A percentile compares a stretch with the other conserved stretches of the same genome.
These are phyloP conservation scores for Pyxicephalus adspersus DNA, from an alignment of 2,113 vertebrate genomes.

Conservation along the genomic window DNA sequence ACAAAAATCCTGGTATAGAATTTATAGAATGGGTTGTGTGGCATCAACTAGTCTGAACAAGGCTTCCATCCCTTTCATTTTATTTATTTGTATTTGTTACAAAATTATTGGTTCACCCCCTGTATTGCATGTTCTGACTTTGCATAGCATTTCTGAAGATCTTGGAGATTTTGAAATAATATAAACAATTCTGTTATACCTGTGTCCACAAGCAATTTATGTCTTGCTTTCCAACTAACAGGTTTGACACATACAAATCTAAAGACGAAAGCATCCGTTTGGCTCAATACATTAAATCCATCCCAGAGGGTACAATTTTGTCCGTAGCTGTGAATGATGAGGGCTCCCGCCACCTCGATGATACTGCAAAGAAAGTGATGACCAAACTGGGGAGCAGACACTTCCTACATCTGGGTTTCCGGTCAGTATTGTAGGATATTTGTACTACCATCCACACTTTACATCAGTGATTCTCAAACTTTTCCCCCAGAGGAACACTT, in stretches of 20 bases:
- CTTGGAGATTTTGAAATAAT: too few species aligned
- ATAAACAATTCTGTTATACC: too few species aligned
- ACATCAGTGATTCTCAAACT: too few species aligned
- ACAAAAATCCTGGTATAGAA: too few species aligned
- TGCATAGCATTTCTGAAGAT: too few species aligned
- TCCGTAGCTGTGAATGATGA: slow-evolving; percentile 92
- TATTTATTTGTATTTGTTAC: background rate
- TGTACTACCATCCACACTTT: too few species aligned
- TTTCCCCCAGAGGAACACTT: too few species aligned
- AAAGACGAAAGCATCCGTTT: slow-evolving; percentile 88
- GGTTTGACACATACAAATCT: slow-evolving; percentile 93
- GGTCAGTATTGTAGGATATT: slow-evolving; percentile 70
- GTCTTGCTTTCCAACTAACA: slow-evolving; percentile 57
- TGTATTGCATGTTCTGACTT: background rate
- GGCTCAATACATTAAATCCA: slow-evolving; percentile 78
- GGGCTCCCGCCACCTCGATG: slow-evolving; percentile 91
- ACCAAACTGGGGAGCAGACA: slow-evolving; percentile 87
- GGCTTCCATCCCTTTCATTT: background rate
- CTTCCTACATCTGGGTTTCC: slow-evolving; percentile 87
- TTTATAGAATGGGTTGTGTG: too few species aligned
- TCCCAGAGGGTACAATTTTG: slow-evolving; percentile 81
- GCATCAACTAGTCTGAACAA: too few species aligned
- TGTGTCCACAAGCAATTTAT: too few species aligned
- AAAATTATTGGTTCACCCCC: background rate
- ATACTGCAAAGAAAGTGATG: slow-evolving; percentile 84